These are phyloP conservation scores for Myzus persicae DNA, from an alignment of 1,140 invertebrate genomes.

Conservation along the genomic window DNA sequence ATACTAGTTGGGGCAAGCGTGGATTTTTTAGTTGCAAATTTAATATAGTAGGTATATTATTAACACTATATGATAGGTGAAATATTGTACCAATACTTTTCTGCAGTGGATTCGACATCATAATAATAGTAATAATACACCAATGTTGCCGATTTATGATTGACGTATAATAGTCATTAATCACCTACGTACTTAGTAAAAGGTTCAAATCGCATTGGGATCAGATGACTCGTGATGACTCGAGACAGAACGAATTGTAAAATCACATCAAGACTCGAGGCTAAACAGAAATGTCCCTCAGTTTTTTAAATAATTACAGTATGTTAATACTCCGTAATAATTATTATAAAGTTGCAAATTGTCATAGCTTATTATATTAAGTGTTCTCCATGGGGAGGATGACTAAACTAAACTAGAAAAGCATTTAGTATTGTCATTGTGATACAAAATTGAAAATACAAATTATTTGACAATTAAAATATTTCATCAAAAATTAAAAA, in stretches of 20 bases:
- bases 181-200: neutral
- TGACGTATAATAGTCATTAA: constrained; percentile 33
- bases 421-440: no score
- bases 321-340: neutral
- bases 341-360: neutral
- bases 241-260: neutral
- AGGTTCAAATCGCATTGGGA: neutral
- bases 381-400: neutral
- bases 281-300: neutral
- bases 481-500: no score
- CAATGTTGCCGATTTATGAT: neutral
- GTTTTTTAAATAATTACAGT: neutral
- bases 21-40: neutral
- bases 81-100: neutral
- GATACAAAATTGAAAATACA: neutral
- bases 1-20: neutral
- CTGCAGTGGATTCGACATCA: neutral
- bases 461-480: no score
- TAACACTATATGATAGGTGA: neutral
- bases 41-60: neutral
- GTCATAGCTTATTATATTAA: neutral
- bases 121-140: neutral
- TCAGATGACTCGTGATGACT: neutral
- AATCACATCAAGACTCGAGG: neutral
- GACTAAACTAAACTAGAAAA: neutral